phyloP scores from a whole-genome alignment of 2,888 invertebrate species.

The Apodemia hepburni region DNA sequence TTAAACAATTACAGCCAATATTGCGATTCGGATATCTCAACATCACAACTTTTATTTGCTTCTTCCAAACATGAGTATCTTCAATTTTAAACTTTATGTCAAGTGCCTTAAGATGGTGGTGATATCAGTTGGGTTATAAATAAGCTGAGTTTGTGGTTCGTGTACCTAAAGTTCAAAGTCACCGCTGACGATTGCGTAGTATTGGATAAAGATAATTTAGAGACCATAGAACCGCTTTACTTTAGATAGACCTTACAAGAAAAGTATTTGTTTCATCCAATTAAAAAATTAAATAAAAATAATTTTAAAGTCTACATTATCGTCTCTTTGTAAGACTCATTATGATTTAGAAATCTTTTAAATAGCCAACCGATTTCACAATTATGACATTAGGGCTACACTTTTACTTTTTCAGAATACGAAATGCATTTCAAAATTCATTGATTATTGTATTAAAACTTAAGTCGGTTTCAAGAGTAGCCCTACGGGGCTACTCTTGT shows the following conservation, averaged over 20 bases:
- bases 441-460: too few species aligned
- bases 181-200: slow-evolving; percentile 46
- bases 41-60: slow-evolving; percentile 27
- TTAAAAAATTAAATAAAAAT: too few species aligned
- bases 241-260: neutral
- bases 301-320: too few species aligned
- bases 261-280: too few species aligned
- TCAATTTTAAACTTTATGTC: slow-evolving; percentile 29
- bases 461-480: too few species aligned
- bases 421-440: too few species aligned
- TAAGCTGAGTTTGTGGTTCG: slow-evolving; percentile 28
- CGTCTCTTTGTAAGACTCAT: too few species aligned
- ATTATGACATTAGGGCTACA: too few species aligned
- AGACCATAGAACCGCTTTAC: slow-evolving; percentile 25
- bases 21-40: slow-evolving; percentile 43
- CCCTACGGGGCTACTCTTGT: too few species aligned
- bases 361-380: too few species aligned
- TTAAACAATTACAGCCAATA: slow-evolving; percentile 69
- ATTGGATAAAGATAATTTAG: slow-evolving; percentile 32
- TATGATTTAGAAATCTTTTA: too few species aligned
- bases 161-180: slow-evolving; percentile 60
- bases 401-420: too few species aligned
- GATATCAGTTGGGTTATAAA: neutral
- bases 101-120: neutral
- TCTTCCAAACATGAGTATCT: slow-evolving; percentile 8